These are phyloP conservation scores for Syngnathus floridae DNA, from an alignment of 2,113 vertebrate species.

Conservation along the genomic window DNA sequence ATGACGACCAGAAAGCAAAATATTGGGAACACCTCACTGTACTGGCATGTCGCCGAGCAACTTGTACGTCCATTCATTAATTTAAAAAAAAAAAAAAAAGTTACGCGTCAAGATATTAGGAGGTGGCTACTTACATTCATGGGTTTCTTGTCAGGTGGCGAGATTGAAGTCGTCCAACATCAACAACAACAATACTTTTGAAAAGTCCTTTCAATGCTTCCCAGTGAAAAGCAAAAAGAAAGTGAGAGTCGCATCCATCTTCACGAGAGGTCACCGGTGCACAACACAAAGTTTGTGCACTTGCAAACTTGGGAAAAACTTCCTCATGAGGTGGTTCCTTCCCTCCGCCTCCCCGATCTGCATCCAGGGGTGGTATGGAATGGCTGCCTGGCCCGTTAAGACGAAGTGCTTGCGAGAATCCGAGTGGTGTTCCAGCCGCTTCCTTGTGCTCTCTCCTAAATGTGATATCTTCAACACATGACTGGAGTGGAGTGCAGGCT, in stretches of 20 bases:
- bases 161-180: background rate
- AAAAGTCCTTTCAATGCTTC: constrained; percentile 29
- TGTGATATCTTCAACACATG: constrained; percentile 69
- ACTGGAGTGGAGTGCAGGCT: constrained; percentile 27
- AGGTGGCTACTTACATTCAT: constrained; percentile 69
- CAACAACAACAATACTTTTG: background rate
- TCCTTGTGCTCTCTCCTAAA: constrained; percentile 33
- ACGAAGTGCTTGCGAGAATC: constrained; percentile 41
- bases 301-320: background rate
- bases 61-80: background rate
- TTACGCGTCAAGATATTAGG: background rate
- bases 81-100: no score
- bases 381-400: constrained; percentile 6
- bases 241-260: constrained; percentile 66
- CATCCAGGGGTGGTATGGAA: constrained; percentile 17
- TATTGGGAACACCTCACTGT: background rate
- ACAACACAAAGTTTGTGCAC: background rate
- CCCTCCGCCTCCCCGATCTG: background rate
- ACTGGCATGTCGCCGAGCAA: background rate
- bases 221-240: constrained; percentile 10
- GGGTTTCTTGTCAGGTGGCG: constrained; percentile 41
- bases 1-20: background rate
- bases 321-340: background rate
- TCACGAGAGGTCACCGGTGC: background rate
- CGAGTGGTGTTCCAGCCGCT: constrained; percentile 28